Percentiles rank a stretch among this genome's conserved stretches.
Conservation (phyloP, 2,888 invertebrate species). For the Pyrgus malvae region DNA sequence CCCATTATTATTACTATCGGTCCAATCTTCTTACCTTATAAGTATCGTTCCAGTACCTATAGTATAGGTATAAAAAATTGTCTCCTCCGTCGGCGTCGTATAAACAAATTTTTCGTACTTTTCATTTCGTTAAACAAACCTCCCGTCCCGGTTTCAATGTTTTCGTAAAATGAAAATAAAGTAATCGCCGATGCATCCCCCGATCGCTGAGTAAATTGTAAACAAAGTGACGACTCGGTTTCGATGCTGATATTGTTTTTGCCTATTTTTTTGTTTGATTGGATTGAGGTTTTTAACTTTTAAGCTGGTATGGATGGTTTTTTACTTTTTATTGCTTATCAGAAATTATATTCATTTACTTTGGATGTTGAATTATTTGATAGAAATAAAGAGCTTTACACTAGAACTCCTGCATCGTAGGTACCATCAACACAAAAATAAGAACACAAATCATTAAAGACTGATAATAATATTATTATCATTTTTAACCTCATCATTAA, state of each 20-base stretch:
- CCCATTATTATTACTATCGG: no score
- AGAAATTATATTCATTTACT: no score
- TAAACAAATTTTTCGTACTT: not conserved
- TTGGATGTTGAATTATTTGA: no score
- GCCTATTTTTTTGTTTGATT: not conserved
- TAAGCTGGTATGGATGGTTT: not conserved
- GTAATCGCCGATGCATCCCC: not conserved
- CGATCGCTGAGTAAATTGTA: not conserved
- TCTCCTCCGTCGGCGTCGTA: not conserved
- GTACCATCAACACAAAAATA: no score
- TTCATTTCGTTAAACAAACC: not conserved
- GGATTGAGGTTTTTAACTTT: not conserved
- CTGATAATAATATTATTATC: no score
- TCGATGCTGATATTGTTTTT: not conserved
- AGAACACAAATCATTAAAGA: no score
- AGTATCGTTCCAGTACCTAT: no score
- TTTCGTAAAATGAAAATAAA: constrained; percentile 8
- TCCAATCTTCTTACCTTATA: no score
- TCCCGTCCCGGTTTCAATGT: not conserved
- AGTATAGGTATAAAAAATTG: no score
- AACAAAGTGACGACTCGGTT: not conserved
- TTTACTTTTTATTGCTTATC: not conserved
- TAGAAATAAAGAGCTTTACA: no score
- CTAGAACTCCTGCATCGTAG: no score
- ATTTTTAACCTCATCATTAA: no score